Evolutionary conservation across 2,113 vertebrate genomes (phyloP), one percentile per base, ranked within the genome.

Genomic region (Spea bombifrons): DNA sequence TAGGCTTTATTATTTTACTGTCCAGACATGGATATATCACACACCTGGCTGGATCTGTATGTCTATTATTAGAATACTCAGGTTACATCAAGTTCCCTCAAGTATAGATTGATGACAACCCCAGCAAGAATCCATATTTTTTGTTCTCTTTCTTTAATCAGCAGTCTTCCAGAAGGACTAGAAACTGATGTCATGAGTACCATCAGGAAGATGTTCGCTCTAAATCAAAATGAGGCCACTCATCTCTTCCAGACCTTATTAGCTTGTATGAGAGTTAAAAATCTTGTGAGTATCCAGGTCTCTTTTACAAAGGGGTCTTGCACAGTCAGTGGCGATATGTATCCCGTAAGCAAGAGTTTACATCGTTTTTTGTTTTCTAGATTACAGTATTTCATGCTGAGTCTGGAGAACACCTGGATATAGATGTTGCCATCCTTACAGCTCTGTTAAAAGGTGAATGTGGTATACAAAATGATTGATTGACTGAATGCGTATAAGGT

Each of bases 171-270:
- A 84, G 97, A 98, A 76, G 96, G 95, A 84, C 92, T 95, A 84
- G 96, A 99, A 82, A 87, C 91, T 0, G 97, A 99, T 91, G 95
- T 98, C 49, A 94, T 99, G 79, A 94, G 95, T 85, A 98, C 96
- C 55, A 98, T 99, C 86, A 99, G 98, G 88, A 99, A 98, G 90
- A 98, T 96, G 8, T 99, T 99, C 89, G 98, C 98, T 88, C 98
- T 99, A 84, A 96, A 95, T 87, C 96, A 97, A 47, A 94, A 90
- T 46, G 96, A 99, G 81, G 95, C 97, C 16, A 89, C 95, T 84
- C 96, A 98, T 85, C 94, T 99, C 81, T 99, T 99, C 88, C 97
- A 99, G 85, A 97, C 95, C 0, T 85, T 99, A 81, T 89, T 99
- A 92, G 96, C 98, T 83, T 99, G 97, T 88, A 99, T 99, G 97